Percentiles rank a stretch among this genome's conserved stretches.
These are phyloP conservation scores for Rhinichthys klamathensis DNA, from an alignment of 2,113 vertebrate genomes.

Conservation along the genomic window DNA sequence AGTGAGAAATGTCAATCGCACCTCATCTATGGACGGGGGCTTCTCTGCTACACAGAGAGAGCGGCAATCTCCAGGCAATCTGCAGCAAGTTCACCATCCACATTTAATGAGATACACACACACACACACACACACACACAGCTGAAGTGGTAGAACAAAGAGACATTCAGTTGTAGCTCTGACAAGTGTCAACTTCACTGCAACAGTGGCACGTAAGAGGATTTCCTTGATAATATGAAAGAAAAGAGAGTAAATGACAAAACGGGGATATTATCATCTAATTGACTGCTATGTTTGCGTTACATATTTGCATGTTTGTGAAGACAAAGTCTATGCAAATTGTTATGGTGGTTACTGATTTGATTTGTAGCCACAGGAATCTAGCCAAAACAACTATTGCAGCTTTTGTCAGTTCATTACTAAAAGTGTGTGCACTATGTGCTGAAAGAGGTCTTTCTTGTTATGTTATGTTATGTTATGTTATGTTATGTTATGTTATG, in stretches of 20 bases:
- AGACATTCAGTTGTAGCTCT: slow-evolving; percentile 27
- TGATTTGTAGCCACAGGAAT: background rate
- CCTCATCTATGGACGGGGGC: slow-evolving; percentile 53
- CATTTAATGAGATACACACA: slow-evolving; percentile 59
- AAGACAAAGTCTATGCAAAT: background rate
- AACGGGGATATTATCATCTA: slow-evolving; percentile 32
- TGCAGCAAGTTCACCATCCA: slow-evolving; percentile 60
- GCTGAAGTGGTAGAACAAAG: slow-evolving; percentile 43
- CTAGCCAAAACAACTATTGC: background rate
- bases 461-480: no score
- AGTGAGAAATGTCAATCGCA: slow-evolving; percentile 66
- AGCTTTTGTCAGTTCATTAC: background rate
- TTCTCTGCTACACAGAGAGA: slow-evolving; percentile 54
- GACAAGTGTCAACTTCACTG: slow-evolving; percentile 56
- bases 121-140: slow-evolving; percentile 29
- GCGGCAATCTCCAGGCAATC: slow-evolving; percentile 61
- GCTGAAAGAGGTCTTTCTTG: no score
- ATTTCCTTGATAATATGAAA: slow-evolving; percentile 2
- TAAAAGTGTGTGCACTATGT: background rate
- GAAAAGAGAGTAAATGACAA: slow-evolving; percentile 27
- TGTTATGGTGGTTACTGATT: background rate
- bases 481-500: no score
- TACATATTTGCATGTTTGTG: background rate
- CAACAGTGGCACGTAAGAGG: slow-evolving; percentile 33
- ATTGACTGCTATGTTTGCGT: slow-evolving; percentile 2